Percentiles rank a stretch among this genome's conserved stretches.
Conservation (phyloP, 2,113 vertebrate species). For the Danionella cerebrum region DNA sequence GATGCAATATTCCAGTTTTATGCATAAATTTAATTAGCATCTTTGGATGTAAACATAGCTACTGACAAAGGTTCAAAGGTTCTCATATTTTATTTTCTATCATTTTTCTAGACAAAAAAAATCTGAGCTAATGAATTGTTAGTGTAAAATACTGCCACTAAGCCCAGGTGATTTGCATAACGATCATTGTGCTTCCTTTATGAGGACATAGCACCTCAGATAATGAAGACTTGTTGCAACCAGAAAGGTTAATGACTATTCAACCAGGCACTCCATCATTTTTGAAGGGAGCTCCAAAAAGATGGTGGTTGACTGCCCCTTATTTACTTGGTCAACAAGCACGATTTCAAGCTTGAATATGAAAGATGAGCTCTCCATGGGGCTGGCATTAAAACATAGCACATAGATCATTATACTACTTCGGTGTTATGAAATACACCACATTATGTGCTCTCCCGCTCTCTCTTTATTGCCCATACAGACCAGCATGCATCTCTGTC, state of each 20-base stretch:
- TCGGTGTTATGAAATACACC: not conserved
- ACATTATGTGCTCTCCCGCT: not conserved
- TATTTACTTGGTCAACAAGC: conserved; percentile 4
- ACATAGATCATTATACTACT: not conserved
- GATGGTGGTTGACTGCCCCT: not conserved
- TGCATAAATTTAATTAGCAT: too few relatives aligned
- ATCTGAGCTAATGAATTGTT: not conserved
- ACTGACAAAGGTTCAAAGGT: too few relatives aligned
- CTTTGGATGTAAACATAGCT: too few relatives aligned
- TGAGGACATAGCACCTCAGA: not conserved
- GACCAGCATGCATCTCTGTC: not conserved
- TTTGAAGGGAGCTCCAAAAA: not conserved
- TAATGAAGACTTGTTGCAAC: not conserved
- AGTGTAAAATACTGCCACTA: not conserved
- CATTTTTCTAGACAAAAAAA: not conserved
- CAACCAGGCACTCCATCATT: not conserved
- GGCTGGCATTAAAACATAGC: not conserved
- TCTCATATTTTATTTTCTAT: not conserved
- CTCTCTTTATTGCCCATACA: not conserved
- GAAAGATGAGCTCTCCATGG: not conserved
- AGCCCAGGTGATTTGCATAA: not conserved
- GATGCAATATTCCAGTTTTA: too few relatives aligned
- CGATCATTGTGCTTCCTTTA: not conserved
- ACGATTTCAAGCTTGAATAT: not conserved
- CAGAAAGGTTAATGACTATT: conserved; percentile 8